phyloP scores from a whole-genome alignment of 2,113 vertebrate species.

The Clarias magur region DNA sequence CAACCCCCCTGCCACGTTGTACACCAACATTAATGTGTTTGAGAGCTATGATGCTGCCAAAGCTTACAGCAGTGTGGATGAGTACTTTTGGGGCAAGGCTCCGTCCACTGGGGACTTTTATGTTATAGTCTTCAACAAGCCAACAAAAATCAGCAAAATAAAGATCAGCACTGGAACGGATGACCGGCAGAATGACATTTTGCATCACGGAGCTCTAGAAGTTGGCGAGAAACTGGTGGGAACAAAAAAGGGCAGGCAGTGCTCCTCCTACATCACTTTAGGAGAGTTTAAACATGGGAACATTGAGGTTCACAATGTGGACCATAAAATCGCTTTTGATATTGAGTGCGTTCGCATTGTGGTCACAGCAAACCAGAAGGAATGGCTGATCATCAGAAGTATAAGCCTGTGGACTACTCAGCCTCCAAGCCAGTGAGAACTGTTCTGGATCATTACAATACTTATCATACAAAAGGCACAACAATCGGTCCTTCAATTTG shows the following conservation, averaged over 20 bases:
- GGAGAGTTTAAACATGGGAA: constrained; percentile 94
- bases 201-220: constrained; percentile 90
- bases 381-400: constrained; percentile 96
- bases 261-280: constrained; percentile 85
- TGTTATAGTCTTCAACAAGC: constrained; percentile 87
- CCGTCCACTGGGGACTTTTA: constrained; percentile 90
- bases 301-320: constrained; percentile 88
- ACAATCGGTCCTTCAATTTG: constrained; percentile 55
- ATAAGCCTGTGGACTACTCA: constrained; percentile 96
- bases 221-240: constrained; percentile 85
- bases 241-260: constrained; percentile 84
- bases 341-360: constrained; percentile 92
- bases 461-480: constrained; percentile 48
- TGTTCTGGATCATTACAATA: constrained; percentile 45
- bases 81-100: constrained; percentile 97
- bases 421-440: constrained; percentile 69
- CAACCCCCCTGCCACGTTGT: constrained; percentile 89
- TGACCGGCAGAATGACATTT: constrained; percentile 91
- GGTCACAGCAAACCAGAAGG: constrained; percentile 91
- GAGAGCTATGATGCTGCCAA: constrained; percentile 93
- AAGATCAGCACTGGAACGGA: constrained; percentile 92
- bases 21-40: constrained; percentile 96
- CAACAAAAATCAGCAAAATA: constrained; percentile 88
- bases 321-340: constrained; percentile 92
- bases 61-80: constrained; percentile 92